A percentile compares a stretch with the other conserved stretches of the same genome.
Evolutionary conservation across 2,797 vertebrate species (phyloP).

Genomic region (Paguma larvata): DNA sequence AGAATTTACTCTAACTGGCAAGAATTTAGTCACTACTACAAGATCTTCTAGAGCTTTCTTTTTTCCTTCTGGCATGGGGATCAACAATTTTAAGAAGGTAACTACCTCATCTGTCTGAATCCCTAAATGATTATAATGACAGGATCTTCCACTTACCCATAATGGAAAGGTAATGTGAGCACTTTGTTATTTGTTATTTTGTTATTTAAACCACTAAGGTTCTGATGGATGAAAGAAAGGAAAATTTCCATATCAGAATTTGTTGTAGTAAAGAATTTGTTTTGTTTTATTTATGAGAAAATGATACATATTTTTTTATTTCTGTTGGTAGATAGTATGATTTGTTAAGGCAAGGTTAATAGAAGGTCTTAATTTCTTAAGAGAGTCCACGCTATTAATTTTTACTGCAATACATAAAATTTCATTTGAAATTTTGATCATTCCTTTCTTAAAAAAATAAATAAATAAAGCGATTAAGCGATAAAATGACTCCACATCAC

Average conservation of each 20-base stretch:
- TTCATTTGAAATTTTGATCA: background rate
- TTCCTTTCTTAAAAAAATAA: conserved; percentile 39
- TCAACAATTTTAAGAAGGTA: background rate
- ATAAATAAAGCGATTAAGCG: background rate
- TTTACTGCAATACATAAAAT: background rate
- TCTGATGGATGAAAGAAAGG: background rate
- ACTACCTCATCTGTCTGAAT: background rate
- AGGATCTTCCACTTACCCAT: background rate
- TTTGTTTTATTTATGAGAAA: conserved; percentile 7
- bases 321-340: background rate
- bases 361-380: conserved; percentile 17
- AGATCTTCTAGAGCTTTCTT: background rate
- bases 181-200: background rate
- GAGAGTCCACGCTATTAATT: background rate
- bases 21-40: background rate
- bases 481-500: background rate
- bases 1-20: background rate
- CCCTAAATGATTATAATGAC: background rate
- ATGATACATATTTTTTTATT: background rate
- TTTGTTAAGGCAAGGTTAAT: background rate
- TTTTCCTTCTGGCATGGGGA: background rate
- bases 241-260: background rate
- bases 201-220: background rate
- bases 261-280: background rate
- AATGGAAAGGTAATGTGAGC: background rate